Base-by-base conservation (phyloP, 2,113 vertebrate genomes). In the Holacanthus passer region DNA sequence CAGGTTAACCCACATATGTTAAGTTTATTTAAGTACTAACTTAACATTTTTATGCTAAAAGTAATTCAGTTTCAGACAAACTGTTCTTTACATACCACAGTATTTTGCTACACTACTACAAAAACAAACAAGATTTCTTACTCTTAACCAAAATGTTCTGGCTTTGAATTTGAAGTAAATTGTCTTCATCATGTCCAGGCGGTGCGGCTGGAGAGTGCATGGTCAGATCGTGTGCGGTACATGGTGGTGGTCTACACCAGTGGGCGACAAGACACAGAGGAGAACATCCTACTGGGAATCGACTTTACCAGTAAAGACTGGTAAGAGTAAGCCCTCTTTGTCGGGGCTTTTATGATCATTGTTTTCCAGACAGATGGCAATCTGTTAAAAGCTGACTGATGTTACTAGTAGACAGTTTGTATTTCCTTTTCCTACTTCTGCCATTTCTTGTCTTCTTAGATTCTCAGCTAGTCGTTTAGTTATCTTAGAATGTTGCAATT, bases 221-320 rank as follows among this genome's bases (percentile, higher is more conserved):
- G 98, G 97, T 96, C 93, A 0, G 97, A 99, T 83, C 95, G 98
- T 0, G 97, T 98, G 73, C 95, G 98, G 39, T 99, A 99, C 94
- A 98, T 99, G 98, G 97, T 99, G 84, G 98, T 99, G 35, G 96
- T 99, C 19, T 98, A 99, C 92, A 98, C 97, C 93, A 98, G 88
- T 0, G 98, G 98, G 8, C 94, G 97, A 14, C 97, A 99, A 92
- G 98, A 99, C 92, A 99, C 98, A 0, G 98, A 99, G 60, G 98
- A 99, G 94, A 99, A 97, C 80, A 97, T 99, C 80, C 88, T 99
- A 70, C 94, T 99, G 90, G 98, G 98, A 5, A 97, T 99, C 37
- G 98, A 99, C 93, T 99, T 99, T 56, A 97, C 94, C 91, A 97
- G 94, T 93, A 98, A 98, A 94, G 98, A 99, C 90, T 98, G 98